Conservation (phyloP, 2,113 vertebrate genomes). For the Etheostoma cragini region DNA sequence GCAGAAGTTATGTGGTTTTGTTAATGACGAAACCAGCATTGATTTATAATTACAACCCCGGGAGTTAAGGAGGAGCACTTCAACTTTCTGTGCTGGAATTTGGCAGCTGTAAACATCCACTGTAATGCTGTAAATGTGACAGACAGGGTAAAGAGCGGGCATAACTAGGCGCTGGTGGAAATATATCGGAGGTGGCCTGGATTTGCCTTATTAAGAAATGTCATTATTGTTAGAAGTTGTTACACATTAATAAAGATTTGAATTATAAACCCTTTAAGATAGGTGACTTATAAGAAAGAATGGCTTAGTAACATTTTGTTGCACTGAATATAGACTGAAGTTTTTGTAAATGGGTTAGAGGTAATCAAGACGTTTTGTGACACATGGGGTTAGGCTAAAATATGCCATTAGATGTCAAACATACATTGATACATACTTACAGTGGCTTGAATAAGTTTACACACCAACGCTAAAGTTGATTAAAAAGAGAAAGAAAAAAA, state of each 20-base stretch:
- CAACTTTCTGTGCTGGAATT: conserved; percentile 41
- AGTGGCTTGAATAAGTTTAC: too few relatives aligned
- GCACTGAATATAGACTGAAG: background rate
- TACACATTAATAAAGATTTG: too few relatives aligned
- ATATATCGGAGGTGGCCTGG: conserved; percentile 54
- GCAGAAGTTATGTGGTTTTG: background rate
- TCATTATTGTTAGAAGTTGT: too few relatives aligned
- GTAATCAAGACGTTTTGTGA: background rate
- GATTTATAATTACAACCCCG: conserved; percentile 53
- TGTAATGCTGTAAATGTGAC: conserved; percentile 45
- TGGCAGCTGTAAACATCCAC: conserved; percentile 50
- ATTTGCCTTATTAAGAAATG: conserved; percentile 3
- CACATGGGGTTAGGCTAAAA: background rate
- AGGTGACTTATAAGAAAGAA: background rate
- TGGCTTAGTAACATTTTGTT: conserved; percentile 22
- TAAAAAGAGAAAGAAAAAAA: too few relatives aligned
- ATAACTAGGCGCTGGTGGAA: conserved; percentile 53
- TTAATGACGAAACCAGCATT: conserved; percentile 32
- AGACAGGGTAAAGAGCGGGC: conserved; percentile 53
- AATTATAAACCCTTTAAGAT: too few relatives aligned
- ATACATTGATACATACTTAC: too few relatives aligned
- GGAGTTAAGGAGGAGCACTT: conserved; percentile 24
- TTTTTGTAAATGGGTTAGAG: conserved; percentile 15
- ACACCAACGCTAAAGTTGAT: too few relatives aligned
- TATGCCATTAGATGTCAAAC: background rate